A percentile compares a stretch with the other conserved stretches of the same genome.
Evolutionary conservation across 2,113 vertebrate genomes (phyloP).

Genomic region (Osmerus mordax): DNA sequence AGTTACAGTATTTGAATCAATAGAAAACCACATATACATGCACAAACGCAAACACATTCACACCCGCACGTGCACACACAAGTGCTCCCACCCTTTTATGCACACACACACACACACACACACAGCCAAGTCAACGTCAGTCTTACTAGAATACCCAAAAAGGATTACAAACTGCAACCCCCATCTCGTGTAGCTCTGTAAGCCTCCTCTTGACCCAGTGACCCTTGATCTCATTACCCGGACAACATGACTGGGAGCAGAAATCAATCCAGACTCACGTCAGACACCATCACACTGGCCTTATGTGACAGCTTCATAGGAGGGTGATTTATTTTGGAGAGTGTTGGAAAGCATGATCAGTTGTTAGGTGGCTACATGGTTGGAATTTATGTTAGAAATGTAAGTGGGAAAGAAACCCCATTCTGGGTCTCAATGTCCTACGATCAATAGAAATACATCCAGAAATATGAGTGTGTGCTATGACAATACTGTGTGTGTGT

Average conservation of each 20-base stretch:
- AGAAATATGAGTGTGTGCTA: neutral
- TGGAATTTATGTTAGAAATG: no score
- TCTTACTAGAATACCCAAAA: constrained; percentile 44
- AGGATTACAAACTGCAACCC: constrained; percentile 55
- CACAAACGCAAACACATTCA: neutral
- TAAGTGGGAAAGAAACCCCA: no score
- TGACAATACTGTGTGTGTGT: neutral
- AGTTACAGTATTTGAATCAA: constrained; percentile 28
- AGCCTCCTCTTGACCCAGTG: constrained; percentile 42
- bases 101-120: constrained; percentile 27
- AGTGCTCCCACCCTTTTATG: neutral
- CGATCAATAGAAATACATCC: no score
- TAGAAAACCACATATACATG: constrained; percentile 23
- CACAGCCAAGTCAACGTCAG: constrained; percentile 18
- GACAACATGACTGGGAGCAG: constrained; percentile 32
- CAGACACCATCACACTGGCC: neutral
- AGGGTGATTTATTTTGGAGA: no score
- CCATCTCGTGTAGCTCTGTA: constrained; percentile 38
- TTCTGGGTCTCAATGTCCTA: no score
- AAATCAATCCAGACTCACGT: constrained; percentile 58
- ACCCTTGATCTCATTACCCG: constrained; percentile 48
- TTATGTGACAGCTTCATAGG: no score
- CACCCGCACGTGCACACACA: no score
- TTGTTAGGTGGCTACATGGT: no score
- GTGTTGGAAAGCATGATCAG: no score